Percentiles rank a stretch among this genome's conserved stretches.
Evolutionary conservation across 2,113 vertebrate species (phyloP).

Genomic region (Etheostoma spectabile): DNA sequence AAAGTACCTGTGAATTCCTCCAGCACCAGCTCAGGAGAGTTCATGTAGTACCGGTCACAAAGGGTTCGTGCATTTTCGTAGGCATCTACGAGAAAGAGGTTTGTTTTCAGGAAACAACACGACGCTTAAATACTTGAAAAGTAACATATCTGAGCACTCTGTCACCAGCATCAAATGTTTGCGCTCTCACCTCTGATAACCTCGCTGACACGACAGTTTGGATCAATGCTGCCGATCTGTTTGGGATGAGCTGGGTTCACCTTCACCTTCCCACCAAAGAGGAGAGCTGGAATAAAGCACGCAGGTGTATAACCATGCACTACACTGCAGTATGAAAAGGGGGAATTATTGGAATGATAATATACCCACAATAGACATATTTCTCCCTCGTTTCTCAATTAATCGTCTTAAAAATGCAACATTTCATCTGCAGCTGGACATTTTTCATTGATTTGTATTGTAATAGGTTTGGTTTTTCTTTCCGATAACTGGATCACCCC

Average conservation of each 20-base stretch:
- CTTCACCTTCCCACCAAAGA: slow-evolving; percentile 93
- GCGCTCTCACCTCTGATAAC: slow-evolving; percentile 90
- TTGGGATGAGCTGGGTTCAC: slow-evolving; percentile 95
- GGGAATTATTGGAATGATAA: not conserved
- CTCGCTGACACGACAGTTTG: slow-evolving; percentile 90
- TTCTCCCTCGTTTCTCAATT: not conserved
- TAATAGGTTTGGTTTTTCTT: not conserved
- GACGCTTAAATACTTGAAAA: not conserved
- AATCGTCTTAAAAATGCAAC: not conserved
- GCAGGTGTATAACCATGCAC: not conserved
- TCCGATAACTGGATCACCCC: not conserved
- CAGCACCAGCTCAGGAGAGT: slow-evolving; percentile 92
- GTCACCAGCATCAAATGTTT: not conserved
- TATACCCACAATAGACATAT: not conserved
- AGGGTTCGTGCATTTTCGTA: slow-evolving; percentile 95
- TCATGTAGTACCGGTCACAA: slow-evolving; percentile 98
- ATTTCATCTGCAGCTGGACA: not conserved
- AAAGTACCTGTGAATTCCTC: slow-evolving; percentile 91
- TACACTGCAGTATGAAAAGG: too few relatives aligned
- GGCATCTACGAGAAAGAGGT: slow-evolving; percentile 86
- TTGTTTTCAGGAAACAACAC: not conserved
- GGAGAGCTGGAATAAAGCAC: slow-evolving; percentile 84
- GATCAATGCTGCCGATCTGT: slow-evolving; percentile 98
- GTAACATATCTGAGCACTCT: not conserved
- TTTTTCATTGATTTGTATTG: not conserved